A percentile compares a stretch with the other conserved stretches of the same genome.
Conservation (phyloP, 2,797 vertebrate species). For the Vultur gryphus region DNA sequence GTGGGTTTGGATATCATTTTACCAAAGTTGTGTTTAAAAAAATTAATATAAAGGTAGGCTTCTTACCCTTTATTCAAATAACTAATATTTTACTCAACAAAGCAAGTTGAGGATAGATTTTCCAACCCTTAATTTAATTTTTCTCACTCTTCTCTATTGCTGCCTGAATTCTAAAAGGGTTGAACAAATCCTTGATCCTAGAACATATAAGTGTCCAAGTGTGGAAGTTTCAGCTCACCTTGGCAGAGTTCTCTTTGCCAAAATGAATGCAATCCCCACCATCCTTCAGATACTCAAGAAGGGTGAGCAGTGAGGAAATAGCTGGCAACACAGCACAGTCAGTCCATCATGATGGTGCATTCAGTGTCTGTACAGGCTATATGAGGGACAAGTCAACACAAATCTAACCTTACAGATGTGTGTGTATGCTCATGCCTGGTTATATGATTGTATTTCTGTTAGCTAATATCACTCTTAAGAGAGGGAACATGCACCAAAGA, state of each 20-base stretch:
- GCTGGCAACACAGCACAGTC: background rate
- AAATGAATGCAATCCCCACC: background rate
- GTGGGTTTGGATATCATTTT: too few relatives aligned
- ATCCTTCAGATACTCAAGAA: background rate
- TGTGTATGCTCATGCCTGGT: background rate
- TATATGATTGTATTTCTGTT: background rate
- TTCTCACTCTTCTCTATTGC: too few relatives aligned
- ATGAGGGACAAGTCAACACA: background rate
- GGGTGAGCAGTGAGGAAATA: background rate
- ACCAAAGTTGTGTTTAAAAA: too few relatives aligned
- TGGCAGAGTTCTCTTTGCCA: background rate
- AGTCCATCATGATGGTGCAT: fast-evolving
- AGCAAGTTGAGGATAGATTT: too few relatives aligned
- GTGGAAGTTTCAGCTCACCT: background rate
- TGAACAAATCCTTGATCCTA: background rate
- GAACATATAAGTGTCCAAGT: background rate
- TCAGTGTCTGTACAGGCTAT: background rate
- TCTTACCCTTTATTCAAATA: too few relatives aligned
- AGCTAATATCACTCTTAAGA: background rate
- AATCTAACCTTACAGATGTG: background rate
- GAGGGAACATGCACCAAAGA: background rate
- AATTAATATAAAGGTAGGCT: too few relatives aligned
- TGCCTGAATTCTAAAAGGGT: background rate
- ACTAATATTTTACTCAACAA: too few relatives aligned
- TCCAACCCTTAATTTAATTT: too few relatives aligned